Evolutionary conservation across 2,888 invertebrate species (phyloP).

Genomic region (Andrena bicolor): DNA sequence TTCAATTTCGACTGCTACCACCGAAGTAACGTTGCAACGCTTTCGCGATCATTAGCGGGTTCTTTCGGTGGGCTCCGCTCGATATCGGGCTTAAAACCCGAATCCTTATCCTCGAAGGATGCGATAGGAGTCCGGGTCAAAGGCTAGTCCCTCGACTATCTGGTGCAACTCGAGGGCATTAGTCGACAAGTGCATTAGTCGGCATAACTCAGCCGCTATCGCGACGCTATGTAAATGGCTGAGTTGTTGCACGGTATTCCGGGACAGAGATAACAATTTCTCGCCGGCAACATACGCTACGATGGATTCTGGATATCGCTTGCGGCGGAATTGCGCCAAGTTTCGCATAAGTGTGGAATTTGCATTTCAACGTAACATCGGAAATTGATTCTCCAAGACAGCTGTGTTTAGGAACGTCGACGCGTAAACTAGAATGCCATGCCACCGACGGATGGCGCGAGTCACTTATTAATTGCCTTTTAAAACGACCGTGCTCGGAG

Average conservation of each 20-base stretch:
- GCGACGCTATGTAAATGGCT: slow-evolving; percentile 77
- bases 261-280: slow-evolving; percentile 53
- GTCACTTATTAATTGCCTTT: background rate
- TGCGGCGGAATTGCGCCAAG: slow-evolving; percentile 14
- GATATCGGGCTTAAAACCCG: slow-evolving; percentile 10
- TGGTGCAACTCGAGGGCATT: slow-evolving; percentile 47
- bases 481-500: no score
- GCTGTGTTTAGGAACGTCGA: background rate
- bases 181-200: slow-evolving; percentile 72
- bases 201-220: slow-evolving; percentile 75
- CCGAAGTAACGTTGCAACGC: slow-evolving; percentile 20
- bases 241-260: slow-evolving; percentile 68
- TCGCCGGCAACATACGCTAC: slow-evolving; percentile 20
- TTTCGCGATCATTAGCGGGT: background rate
- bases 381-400: slow-evolving; percentile 25
- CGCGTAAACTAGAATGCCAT: no score
- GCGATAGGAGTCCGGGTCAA: slow-evolving; percentile 16
- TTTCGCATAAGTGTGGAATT: slow-evolving; percentile 20
- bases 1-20: slow-evolving; percentile 26
- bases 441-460: no score
- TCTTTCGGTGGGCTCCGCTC: background rate
- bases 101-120: slow-evolving; percentile 26
- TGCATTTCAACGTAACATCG: background rate
- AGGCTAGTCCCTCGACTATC: slow-evolving; percentile 20
- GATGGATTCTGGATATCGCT: background rate